Evolutionary conservation across 2,888 invertebrate genomes (phyloP).

Genomic region (Synanthedon myopaeformis): DNA sequence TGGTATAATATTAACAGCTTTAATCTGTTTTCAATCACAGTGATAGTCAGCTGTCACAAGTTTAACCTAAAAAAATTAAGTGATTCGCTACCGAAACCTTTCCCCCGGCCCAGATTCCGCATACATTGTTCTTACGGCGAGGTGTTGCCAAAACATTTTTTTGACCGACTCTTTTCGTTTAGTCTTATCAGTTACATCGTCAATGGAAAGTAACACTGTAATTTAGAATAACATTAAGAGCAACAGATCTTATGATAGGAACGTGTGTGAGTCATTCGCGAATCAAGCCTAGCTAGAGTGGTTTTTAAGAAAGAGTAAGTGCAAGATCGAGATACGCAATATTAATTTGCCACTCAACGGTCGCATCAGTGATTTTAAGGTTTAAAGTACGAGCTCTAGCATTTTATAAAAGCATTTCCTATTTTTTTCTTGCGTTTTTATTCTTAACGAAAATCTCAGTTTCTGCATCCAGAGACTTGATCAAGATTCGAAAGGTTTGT

Average conservation of each 20-base stretch:
- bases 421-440: too few species aligned
- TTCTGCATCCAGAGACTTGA: too few species aligned
- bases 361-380: not conserved
- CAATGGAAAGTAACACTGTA: slow-evolving; percentile 25
- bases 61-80: too few species aligned
- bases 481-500: too few species aligned
- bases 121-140: not conserved
- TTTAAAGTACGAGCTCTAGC: too few species aligned
- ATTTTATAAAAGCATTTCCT: not conserved
- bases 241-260: slow-evolving; percentile 17
- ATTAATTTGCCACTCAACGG: not conserved
- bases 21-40: too few species aligned
- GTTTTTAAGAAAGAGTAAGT: not conserved
- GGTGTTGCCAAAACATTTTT: slow-evolving; percentile 15
- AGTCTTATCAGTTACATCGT: slow-evolving; percentile 24
- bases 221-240: slow-evolving; percentile 10
- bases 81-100: not conserved
- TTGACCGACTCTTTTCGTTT: slow-evolving; percentile 32
- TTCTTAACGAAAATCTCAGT: too few species aligned
- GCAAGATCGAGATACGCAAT: not conserved
- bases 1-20: too few species aligned
- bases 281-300: not conserved
- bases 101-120: not conserved
- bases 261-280: too few species aligned
- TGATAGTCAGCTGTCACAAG: too few species aligned